A percentile compares a stretch with the other conserved stretches of the same genome.
Conservation (phyloP, 1,140 invertebrate species). For the Drosophila elegans region DNA sequence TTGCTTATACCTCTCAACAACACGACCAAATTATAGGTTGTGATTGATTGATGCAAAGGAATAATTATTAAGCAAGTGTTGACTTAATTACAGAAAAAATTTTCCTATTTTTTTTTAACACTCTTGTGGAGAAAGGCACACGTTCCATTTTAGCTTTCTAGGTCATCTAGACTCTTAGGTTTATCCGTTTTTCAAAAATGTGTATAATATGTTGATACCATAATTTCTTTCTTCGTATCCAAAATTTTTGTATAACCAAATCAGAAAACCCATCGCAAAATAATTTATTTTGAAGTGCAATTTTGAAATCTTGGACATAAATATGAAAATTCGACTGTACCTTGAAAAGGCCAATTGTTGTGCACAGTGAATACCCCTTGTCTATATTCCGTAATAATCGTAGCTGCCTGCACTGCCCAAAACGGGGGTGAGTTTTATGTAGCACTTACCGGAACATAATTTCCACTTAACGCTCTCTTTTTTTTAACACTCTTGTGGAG, state of each 20-base stretch:
- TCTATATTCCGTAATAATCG: slow-evolving; percentile 1
- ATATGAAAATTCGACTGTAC: slow-evolving; percentile 1
- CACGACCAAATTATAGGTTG: slow-evolving; percentile 2
- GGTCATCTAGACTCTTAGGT: too few relatives aligned
- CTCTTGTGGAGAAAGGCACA: too few relatives aligned
- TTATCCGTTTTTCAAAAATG: too few relatives aligned
- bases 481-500: too few relatives aligned
- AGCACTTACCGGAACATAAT: not conserved
- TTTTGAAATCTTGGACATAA: too few relatives aligned
- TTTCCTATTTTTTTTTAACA: not conserved
- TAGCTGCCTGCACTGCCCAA: slow-evolving; percentile 6
- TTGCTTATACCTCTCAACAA: not conserved
- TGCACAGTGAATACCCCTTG: slow-evolving; percentile 9
- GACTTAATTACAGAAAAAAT: slow-evolving; percentile 8
- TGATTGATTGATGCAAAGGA: not conserved
- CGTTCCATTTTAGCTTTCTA: too few relatives aligned
- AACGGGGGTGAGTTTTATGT: not conserved
- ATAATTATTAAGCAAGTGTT: slow-evolving; percentile 10
- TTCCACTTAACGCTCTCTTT: too few relatives aligned
- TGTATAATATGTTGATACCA: too few relatives aligned
- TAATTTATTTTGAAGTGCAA: too few relatives aligned
- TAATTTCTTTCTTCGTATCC: too few relatives aligned
- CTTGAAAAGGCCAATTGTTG: not conserved
- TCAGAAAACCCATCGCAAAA: too few relatives aligned
- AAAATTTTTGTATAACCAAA: too few relatives aligned